Conservation (phyloP, 2,888 invertebrate genomes). For the Anodontia alba region DNA sequence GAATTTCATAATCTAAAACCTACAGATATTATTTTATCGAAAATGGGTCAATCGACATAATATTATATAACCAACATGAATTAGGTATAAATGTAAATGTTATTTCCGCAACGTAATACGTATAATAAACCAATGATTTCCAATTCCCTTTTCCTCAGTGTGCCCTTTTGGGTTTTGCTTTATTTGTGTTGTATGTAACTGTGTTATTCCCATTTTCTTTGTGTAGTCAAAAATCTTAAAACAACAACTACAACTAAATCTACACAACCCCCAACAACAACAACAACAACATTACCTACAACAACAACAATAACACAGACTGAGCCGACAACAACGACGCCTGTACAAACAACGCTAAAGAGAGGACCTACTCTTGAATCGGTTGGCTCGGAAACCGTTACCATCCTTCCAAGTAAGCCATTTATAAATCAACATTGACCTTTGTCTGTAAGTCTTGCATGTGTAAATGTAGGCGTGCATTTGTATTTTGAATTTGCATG, state of each 20-base stretch:
- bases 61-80: too few relatives aligned
- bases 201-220: constrained; percentile 20
- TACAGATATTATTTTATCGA: too few relatives aligned
- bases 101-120: too few relatives aligned
- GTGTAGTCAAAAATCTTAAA: constrained; percentile 40
- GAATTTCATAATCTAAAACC: too few relatives aligned
- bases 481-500: not conserved
- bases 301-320: constrained; percentile 1
- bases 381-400: not conserved
- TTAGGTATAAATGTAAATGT: too few relatives aligned
- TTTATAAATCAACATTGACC: not conserved
- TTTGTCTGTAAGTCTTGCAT: not conserved
- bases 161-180: too few relatives aligned
- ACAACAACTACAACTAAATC: constrained; percentile 10
- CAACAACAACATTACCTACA: constrained; percentile 21
- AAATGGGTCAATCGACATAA: too few relatives aligned
- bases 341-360: not conserved
- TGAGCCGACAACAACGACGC: constrained; percentile 9
- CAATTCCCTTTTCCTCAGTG: too few relatives aligned
- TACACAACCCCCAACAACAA: constrained; percentile 14
- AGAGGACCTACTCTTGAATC: too few relatives aligned
- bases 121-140: too few relatives aligned
- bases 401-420: not conserved
- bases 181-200: too few relatives aligned
- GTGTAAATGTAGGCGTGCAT: not conserved